A percentile compares a stretch with the other conserved stretches of the same genome.
These are phyloP conservation scores for Ectemnius continuus DNA, from an alignment of 2,888 invertebrate genomes.

Conservation along the genomic window DNA sequence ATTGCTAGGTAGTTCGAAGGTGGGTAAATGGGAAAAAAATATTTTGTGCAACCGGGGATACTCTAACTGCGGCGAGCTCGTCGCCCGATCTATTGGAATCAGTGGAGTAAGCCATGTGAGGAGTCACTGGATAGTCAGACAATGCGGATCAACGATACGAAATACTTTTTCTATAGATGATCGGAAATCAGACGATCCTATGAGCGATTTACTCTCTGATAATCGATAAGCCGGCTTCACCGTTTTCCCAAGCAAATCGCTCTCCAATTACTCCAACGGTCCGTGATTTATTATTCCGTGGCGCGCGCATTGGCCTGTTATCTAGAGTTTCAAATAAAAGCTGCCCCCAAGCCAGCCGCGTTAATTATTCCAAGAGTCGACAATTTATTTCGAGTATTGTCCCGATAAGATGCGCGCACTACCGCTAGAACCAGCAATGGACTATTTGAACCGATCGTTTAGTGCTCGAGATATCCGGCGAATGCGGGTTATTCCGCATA, in stretches of 20 bases:
- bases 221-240: no score
- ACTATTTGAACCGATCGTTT: conserved; percentile 42
- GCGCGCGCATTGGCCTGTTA: conserved; percentile 20
- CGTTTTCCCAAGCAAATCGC: no score
- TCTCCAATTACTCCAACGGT: no score
- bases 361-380: conserved; percentile 39
- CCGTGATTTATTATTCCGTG: no score
- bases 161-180: no score
- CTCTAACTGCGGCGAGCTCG: no score
- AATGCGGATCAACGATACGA: no score
- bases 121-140: no score
- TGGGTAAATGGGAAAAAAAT: background rate
- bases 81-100: background rate
- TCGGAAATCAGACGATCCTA: no score
- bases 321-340: conserved; percentile 27
- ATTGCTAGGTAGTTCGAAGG: background rate
- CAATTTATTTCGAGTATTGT: conserved; percentile 48
- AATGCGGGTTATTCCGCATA: conserved; percentile 43
- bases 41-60: background rate
- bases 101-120: background rate
- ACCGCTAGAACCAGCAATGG: conserved; percentile 43
- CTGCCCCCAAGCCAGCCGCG: background rate
- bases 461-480: conserved; percentile 22
- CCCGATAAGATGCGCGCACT: conserved; percentile 42
- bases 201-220: no score